Conservation (phyloP, 2,113 vertebrate genomes). For the Archocentrus centrarchus region DNA sequence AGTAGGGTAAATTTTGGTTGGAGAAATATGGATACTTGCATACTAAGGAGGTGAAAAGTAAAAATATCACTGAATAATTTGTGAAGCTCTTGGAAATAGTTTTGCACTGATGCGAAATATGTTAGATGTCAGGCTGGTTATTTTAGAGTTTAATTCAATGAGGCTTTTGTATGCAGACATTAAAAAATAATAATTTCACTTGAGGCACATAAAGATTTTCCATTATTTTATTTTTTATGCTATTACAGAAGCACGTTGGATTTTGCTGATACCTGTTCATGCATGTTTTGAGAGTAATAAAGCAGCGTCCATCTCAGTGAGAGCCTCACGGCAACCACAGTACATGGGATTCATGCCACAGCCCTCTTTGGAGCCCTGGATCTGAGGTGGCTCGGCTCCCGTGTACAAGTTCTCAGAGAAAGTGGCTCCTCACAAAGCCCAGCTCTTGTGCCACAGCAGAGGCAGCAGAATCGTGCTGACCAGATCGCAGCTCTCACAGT, state of each 20-base stretch:
- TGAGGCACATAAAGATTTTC: neutral
- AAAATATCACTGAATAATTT: slow-evolving; percentile 5
- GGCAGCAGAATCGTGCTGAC: slow-evolving; percentile 60
- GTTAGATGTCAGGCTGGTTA: neutral
- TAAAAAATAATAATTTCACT: neutral
- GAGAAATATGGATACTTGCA: neutral
- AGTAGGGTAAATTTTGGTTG: neutral
- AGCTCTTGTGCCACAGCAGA: slow-evolving; percentile 50
- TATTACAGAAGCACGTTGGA: neutral
- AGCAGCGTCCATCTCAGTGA: slow-evolving; percentile 18
- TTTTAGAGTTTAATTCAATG: neutral
- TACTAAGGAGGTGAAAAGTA: slow-evolving; percentile 5
- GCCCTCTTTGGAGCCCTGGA: slow-evolving; percentile 46
- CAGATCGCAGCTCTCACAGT: slow-evolving; percentile 66
- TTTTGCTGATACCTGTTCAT: slow-evolving; percentile 36
- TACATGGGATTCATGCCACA: slow-evolving; percentile 21
- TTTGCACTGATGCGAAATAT: neutral
- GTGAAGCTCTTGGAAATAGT: slow-evolving; percentile 11
- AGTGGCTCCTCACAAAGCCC: slow-evolving; percentile 38
- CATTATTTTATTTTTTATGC: neutral
- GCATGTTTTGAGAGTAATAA: slow-evolving; percentile 35
- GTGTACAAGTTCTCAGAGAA: slow-evolving; percentile 49
- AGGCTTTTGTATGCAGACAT: neutral
- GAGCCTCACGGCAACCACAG: slow-evolving; percentile 11
- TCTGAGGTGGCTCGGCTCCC: slow-evolving; percentile 51